phyloP scores from a whole-genome alignment of 2,113 vertebrate genomes.

The Gambusia affinis region DNA sequence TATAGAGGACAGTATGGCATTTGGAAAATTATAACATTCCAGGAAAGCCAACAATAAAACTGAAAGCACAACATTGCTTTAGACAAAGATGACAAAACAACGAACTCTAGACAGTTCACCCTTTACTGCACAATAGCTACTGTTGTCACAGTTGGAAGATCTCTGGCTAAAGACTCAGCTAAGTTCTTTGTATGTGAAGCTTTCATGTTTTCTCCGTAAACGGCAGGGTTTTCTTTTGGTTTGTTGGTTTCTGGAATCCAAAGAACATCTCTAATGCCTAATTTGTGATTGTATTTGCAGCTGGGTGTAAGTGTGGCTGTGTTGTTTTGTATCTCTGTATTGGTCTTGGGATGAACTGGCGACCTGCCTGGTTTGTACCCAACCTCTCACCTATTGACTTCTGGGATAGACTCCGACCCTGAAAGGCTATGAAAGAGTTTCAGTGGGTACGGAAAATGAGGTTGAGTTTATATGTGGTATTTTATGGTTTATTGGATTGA shows the following conservation, averaged over 20 bases:
- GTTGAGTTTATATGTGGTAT: too few relatives aligned
- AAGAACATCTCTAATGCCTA: background rate
- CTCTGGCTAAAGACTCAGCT: background rate
- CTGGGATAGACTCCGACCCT: too few relatives aligned
- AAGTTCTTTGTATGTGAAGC: background rate
- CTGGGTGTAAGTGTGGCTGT: background rate
- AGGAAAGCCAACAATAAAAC: background rate
- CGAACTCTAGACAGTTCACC: background rate
- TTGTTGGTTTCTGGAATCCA: background rate
- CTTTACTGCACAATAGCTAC: background rate
- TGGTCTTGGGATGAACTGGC: too few relatives aligned
- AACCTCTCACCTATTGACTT: too few relatives aligned
- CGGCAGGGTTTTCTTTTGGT: background rate
- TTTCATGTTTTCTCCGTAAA: background rate
- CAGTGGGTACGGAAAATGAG: too few relatives aligned
- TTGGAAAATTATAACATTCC: background rate
- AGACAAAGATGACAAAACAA: too few relatives aligned
- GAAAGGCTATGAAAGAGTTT: too few relatives aligned
- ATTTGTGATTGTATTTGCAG: background rate
- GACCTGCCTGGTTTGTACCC: too few relatives aligned
- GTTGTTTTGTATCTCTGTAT: too few relatives aligned
- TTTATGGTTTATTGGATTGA: too few relatives aligned
- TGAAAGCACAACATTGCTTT: background rate
- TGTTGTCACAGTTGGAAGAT: background rate
- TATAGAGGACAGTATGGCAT: background rate